These are phyloP conservation scores for Scarus forsteni DNA, from an alignment of 2,797 vertebrate species.

Conservation along the genomic window DNA sequence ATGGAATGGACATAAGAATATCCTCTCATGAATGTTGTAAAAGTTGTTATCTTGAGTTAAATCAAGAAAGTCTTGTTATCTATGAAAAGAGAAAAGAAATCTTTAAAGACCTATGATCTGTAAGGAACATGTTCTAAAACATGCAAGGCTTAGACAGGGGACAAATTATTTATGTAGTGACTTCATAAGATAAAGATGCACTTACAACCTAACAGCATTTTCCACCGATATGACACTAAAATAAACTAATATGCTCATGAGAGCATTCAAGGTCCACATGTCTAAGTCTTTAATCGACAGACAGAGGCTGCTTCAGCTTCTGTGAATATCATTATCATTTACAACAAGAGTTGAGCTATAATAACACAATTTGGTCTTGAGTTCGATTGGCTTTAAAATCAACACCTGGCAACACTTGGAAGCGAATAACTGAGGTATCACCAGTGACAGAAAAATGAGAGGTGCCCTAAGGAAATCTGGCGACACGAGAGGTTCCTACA, in stretches of 20 bases:
- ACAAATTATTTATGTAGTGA: too few relatives aligned
- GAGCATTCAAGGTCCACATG: neutral
- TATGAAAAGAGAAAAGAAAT: too few relatives aligned
- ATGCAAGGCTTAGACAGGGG: too few relatives aligned
- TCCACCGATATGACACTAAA: neutral
- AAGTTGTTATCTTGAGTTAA: too few relatives aligned
- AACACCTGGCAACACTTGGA: constrained; percentile 7
- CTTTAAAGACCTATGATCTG: too few relatives aligned
- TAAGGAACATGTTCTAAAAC: too few relatives aligned
- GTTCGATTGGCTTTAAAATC: neutral
- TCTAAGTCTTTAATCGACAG: neutral
- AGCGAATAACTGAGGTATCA: neutral
- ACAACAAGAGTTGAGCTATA: neutral
- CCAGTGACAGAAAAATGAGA: neutral
- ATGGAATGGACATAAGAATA: too few relatives aligned
- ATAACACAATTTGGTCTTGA: neutral
- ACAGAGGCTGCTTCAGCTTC: neutral
- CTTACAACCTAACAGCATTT: neutral
- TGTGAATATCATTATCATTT: constrained; percentile 12
- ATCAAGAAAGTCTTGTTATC: too few relatives aligned
- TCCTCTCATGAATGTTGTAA: too few relatives aligned
- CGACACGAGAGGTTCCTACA: neutral
- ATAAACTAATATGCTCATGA: neutral
- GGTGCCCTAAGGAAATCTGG: neutral
- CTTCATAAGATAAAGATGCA: neutral